These are phyloP conservation scores for Drosophila rufa DNA, from an alignment of 1,140 invertebrate species.

Conservation along the genomic window DNA sequence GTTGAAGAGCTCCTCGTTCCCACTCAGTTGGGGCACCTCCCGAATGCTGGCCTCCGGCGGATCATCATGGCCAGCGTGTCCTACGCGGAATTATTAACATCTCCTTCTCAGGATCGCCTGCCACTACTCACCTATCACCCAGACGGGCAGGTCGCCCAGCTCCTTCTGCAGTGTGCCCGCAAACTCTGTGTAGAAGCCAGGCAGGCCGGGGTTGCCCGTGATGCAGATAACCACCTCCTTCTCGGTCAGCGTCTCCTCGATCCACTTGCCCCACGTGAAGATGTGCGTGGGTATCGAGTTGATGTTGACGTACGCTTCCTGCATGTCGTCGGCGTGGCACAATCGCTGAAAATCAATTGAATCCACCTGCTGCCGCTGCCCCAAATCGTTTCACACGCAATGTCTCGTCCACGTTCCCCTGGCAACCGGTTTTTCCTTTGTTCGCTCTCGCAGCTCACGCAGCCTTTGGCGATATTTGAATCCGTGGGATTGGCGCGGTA, in stretches of 20 bases:
- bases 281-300: constrained; percentile 89
- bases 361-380: constrained; percentile 9
- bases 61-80: constrained; percentile 90
- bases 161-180: constrained; percentile 87
- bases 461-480: constrained; percentile 17
- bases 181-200: constrained; percentile 91
- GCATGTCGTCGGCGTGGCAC: constrained; percentile 85
- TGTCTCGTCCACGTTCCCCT: constrained; percentile 20
- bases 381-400: constrained; percentile 17
- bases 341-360: constrained; percentile 55
- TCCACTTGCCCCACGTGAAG: constrained; percentile 89
- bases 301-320: constrained; percentile 87
- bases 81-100: constrained; percentile 49
- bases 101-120: not conserved
- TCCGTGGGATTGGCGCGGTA: constrained; percentile 22
- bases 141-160: constrained; percentile 88
- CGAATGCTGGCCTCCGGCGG: constrained; percentile 85
- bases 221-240: constrained; percentile 87
- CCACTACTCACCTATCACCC: constrained; percentile 86
- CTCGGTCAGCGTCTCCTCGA: constrained; percentile 87
- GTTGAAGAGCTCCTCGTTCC: constrained; percentile 87
- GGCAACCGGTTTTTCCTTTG: constrained; percentile 66
- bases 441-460: not conserved
- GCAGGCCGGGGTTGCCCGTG: constrained; percentile 90
- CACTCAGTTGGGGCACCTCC: constrained; percentile 85